Percentiles rank a stretch among this genome's conserved stretches.
Conservation (phyloP, 2,797 vertebrate species). For the Eutrigla gurnardus region DNA sequence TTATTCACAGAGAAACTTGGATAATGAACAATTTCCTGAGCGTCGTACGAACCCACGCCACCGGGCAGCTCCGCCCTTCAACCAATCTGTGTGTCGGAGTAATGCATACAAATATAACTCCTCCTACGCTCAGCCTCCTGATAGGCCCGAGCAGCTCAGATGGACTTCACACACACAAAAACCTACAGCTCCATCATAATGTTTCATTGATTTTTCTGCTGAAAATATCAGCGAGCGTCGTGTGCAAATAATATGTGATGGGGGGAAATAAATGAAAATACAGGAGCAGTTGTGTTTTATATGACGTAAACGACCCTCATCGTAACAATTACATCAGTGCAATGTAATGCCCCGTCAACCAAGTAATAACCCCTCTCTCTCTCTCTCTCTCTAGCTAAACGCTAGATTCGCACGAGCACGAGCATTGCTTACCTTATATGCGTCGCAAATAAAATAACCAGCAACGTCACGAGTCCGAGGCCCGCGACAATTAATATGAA, state of each 20-base stretch:
- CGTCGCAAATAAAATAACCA: conserved; percentile 79
- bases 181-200: conserved; percentile 51
- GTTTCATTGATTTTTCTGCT: conserved; percentile 48
- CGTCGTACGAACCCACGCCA: conserved; percentile 65
- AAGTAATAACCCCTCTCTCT: conserved; percentile 9
- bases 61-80: conserved; percentile 12
- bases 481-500: conserved; percentile 70
- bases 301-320: not conserved
- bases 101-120: conserved; percentile 56
- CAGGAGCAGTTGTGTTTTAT: not conserved
- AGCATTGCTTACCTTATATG: conserved; percentile 79
- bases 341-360: conserved; percentile 39
- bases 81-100: conserved; percentile 70
- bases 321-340: conserved; percentile 35
- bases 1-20: conserved; percentile 59
- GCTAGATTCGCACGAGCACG: not conserved
- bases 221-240: conserved; percentile 8
- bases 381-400: not conserved
- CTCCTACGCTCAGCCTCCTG: conserved; percentile 70
- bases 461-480: conserved; percentile 71
- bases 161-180: conserved; percentile 24
- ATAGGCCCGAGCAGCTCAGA: conserved; percentile 63
- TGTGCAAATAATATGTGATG: not conserved
- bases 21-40: conserved; percentile 7
- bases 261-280: not conserved